Base-by-base conservation (phyloP, 2,888 invertebrate genomes). In the Lumbricus terrestris region DNA sequence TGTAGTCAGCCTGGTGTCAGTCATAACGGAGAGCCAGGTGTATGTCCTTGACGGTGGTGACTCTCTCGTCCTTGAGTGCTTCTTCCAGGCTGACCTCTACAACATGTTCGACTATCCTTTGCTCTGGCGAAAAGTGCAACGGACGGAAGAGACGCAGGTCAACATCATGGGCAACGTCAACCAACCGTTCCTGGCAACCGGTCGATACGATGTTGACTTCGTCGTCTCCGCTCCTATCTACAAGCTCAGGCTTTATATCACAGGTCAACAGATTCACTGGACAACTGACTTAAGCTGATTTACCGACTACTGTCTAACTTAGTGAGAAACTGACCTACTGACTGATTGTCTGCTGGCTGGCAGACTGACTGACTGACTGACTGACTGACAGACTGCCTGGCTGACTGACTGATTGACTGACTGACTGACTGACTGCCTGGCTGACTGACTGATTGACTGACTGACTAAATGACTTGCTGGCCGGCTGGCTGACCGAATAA, bases 121-220 rank as follows among this genome's bases (percentile, higher is more conserved):
- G 85, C 85, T 85, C 85, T 85, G 85, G 85, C 33, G 85, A 3
- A 85, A 85, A 16, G 37, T 37, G 18, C 85, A 85, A 37, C 34
- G 85, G 13, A 34, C 34, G 20, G 85, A 85, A 35, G 85, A 85
- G 23, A 35, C 88, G 33, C 88, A 88, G n/a, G 47, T 88, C 38
- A 88, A 88, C 47, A 47, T 88, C 37, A 88, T 88, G 88, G 88
- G 88, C 33, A 88, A 88, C 37, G 40, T 88, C 40, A 88, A 88
- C 88, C 38, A 47, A 40, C 88, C 88, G 37, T 88, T 88, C 37
- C 88, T 88, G 33, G 33, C 40, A 33, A 88, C 88, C 40, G 47
- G 33, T 29, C 23, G 88, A 40, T 88, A 88, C 18, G 88, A 47
- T 15, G 47, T 88, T 47, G 40, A 40, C 42, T 88, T 88, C 88